Evolutionary conservation across 2,113 vertebrate genomes (phyloP), one percentile per base, ranked within the genome.

Genomic region (Triplophysa tibetana): DNA sequence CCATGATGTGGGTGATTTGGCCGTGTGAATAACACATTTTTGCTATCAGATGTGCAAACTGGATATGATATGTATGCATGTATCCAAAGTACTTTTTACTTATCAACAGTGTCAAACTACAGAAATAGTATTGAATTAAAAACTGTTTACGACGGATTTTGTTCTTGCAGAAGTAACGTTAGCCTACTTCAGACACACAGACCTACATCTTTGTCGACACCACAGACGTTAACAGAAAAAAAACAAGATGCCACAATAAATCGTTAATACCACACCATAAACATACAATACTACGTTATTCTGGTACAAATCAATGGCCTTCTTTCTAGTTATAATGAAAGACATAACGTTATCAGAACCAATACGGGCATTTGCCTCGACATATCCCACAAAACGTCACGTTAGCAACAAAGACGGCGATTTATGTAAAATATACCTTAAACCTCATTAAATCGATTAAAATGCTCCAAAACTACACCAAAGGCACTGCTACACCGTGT

Each of bases 211-310:
- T 70, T 70, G 24, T 11, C 23, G 45, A 50, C 23, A 26, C 43
- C 50, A 19, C 6, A 70, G 26, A 70, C 50, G 50, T 56, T 26
- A 50, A 70, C 26, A 70, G 45, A n/a, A 70, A 70, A 66, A 33
- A 56, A 5, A 38, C 69, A 56, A 70, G 48, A 56, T 70, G 50
- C 50, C 69, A 26, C 26, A 24, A 23, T 33, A 33, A 56, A 56
- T 19, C 24, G 70, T 58, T n/a, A 12, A 41, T 58, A 58, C 12
- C 21, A n/a, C 11, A n/a, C 52, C 41, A n/a, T n/a, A 21, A 56
- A 16, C 26, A 21, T 10, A 70, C 50, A 41, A 10, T 7, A 60
- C 5, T 0, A 14, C 2, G 6, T 23, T 0, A 16, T 23, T 73
- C 23, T 23, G 13, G 10, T 12, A 2, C 38, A 73, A 60, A 58